Conservation (phyloP, 92 coral and sea anemone species). For the Nematostella vectensis region DNA sequence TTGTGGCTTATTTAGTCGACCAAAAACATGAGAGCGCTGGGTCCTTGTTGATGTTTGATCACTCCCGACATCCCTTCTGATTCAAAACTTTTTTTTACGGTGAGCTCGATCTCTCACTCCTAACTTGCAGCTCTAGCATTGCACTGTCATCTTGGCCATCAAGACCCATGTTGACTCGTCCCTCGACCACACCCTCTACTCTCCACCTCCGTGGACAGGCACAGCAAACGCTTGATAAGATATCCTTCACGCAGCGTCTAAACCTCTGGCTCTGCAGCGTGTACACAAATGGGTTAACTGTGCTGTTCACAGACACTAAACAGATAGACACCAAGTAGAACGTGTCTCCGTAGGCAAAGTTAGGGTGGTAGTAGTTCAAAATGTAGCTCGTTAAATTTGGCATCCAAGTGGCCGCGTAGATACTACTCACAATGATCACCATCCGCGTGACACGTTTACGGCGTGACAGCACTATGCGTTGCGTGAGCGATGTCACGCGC, state of each 20-base stretch:
- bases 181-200: neutral
- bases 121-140: neutral
- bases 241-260: constrained; percentile 14
- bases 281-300: constrained; percentile 21
- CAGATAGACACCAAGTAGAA: constrained; percentile 4
- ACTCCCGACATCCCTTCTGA: too few relatives aligned
- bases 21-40: too few relatives aligned
- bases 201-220: neutral
- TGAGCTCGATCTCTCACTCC: neutral
- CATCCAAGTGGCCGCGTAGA: constrained; percentile 14
- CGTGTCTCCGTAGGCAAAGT: constrained; percentile 2
- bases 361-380: neutral
- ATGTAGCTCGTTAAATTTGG: constrained; percentile 16
- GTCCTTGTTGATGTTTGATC: too few relatives aligned
- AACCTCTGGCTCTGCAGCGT: constrained; percentile 21
- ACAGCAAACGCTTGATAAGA: neutral
- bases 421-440: constrained; percentile 9
- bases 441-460: constrained; percentile 9
- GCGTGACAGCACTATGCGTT: neutral
- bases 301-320: constrained; percentile 13
- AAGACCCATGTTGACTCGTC: neutral
- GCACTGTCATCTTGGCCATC: neutral
- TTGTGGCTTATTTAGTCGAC: too few relatives aligned
- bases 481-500: neutral
- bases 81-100: too few relatives aligned